Conservation (phyloP, 2,888 invertebrate species). For the Acleris emargana region DNA sequence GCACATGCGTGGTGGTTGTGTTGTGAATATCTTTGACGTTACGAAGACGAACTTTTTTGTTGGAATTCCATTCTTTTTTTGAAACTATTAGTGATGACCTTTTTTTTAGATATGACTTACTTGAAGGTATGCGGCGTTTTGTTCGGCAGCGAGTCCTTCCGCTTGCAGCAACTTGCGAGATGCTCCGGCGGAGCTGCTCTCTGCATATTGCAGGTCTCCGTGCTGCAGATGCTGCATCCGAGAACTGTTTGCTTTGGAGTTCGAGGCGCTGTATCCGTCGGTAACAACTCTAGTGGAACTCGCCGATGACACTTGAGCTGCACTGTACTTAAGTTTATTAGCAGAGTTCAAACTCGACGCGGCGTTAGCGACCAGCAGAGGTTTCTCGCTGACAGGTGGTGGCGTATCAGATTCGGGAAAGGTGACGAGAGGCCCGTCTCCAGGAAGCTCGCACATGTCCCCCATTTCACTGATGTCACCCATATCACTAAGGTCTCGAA, state of each 20-base stretch:
- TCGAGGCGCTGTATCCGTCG: slow-evolving; percentile 91
- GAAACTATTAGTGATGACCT: not conserved
- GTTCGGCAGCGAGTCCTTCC: slow-evolving; percentile 93
- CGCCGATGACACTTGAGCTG: slow-evolving; percentile 91
- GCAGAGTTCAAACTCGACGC: slow-evolving; percentile 65
- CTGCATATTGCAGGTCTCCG: slow-evolving; percentile 92
- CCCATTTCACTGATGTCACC: slow-evolving; percentile 78
- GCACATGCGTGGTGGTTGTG: slow-evolving; percentile 34
- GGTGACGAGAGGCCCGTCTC: slow-evolving; percentile 89
- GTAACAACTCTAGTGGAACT: slow-evolving; percentile 89
- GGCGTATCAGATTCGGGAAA: slow-evolving; percentile 92
- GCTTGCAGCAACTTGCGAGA: slow-evolving; percentile 91
- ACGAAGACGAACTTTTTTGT: not conserved
- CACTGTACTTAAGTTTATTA: slow-evolving; percentile 92
- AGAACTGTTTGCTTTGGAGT: slow-evolving; percentile 78
- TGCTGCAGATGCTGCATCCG: slow-evolving; percentile 87
- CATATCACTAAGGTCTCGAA: slow-evolving; percentile 78
- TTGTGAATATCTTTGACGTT: slow-evolving; percentile 21
- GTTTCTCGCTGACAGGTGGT: slow-evolving; percentile 79
- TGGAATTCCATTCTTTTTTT: not conserved
- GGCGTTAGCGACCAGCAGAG: slow-evolving; percentile 74
- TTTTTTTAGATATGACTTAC: slow-evolving; percentile 70
- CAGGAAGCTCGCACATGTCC: slow-evolving; percentile 73
- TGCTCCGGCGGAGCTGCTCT: slow-evolving; percentile 90
- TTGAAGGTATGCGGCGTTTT: slow-evolving; percentile 92